Percentiles rank a stretch among this genome's conserved stretches.
Conservation (phyloP, 2,797 vertebrate genomes). For the Anguilla pacifica region DNA sequence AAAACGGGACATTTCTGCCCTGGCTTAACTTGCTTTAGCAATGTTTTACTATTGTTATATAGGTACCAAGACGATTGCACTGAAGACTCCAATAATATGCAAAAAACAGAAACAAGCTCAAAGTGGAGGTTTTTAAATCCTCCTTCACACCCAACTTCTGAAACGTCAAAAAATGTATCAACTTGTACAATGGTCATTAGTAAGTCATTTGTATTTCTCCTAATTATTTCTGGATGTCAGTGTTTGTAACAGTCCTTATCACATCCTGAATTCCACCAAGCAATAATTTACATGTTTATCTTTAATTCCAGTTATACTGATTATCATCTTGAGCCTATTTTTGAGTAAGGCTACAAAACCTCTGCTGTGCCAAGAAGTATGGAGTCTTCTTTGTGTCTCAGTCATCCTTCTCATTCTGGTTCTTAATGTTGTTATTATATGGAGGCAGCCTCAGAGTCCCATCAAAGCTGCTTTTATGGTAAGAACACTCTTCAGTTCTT, state of each 20-base stretch:
- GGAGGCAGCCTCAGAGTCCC: conserved; percentile 80
- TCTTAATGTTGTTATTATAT: conserved; percentile 67
- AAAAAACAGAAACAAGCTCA: conserved; percentile 42
- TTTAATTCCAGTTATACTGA: conserved; percentile 60
- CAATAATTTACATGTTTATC: not conserved
- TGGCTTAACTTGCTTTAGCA: not conserved
- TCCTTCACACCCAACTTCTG: conserved; percentile 55
- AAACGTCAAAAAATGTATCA: conserved; percentile 69
- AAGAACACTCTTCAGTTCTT: conserved; percentile 36
- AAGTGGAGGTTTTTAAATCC: conserved; percentile 60
- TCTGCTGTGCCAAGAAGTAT: conserved; percentile 55
- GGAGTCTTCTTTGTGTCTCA: conserved; percentile 71
- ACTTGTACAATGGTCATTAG: conserved; percentile 64
- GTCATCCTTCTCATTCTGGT: conserved; percentile 61
- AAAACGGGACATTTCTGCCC: not conserved
- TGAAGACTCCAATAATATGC: conserved; percentile 46
- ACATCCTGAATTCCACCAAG: no score
- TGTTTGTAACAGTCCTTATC: no score
- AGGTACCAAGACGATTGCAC: conserved; percentile 70
- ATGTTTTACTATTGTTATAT: conserved; percentile 6
- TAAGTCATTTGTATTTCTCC: conserved; percentile 44
- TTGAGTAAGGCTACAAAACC: conserved; percentile 61
- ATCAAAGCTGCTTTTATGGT: conserved; percentile 81
- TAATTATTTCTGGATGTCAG: not conserved
- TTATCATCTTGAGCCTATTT: conserved; percentile 64